phyloP scores from a whole-genome alignment of 1,140 invertebrate species.

The Heliconius himera region DNA sequence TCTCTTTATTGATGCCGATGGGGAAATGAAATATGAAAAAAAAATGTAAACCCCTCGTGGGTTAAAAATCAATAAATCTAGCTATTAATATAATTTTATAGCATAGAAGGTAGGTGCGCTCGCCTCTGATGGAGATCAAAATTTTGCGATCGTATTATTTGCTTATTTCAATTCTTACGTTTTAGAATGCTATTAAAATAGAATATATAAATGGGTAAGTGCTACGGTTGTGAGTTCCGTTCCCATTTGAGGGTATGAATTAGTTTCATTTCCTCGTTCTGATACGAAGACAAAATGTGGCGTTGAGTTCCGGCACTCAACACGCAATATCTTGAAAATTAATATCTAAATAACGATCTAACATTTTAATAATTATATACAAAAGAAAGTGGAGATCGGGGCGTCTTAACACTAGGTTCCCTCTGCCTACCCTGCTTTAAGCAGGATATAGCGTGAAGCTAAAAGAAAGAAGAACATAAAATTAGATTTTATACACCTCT shows the following conservation, averaged over 20 bases:
- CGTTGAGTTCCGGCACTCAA: no score
- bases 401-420: no score
- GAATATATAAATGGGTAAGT: no score
- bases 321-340: background rate
- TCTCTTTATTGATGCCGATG: background rate
- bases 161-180: no score
- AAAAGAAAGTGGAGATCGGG: no score
- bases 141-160: background rate
- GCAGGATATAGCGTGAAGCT: no score
- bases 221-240: no score
- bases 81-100: conserved; percentile 1
- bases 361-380: background rate
- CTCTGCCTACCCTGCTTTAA: no score
- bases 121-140: background rate
- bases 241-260: no score
- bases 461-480: background rate
- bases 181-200: no score
- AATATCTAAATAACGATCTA: background rate
- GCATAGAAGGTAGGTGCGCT: background rate
- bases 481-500: background rate
- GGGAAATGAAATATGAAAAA: background rate
- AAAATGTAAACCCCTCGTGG: background rate
- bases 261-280: no score
- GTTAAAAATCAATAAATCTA: conserved; percentile 3
- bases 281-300: no score